Evolutionary conservation across 2,797 vertebrate genomes (phyloP).

Genomic region (Lagorchestes hirsutus): DNA sequence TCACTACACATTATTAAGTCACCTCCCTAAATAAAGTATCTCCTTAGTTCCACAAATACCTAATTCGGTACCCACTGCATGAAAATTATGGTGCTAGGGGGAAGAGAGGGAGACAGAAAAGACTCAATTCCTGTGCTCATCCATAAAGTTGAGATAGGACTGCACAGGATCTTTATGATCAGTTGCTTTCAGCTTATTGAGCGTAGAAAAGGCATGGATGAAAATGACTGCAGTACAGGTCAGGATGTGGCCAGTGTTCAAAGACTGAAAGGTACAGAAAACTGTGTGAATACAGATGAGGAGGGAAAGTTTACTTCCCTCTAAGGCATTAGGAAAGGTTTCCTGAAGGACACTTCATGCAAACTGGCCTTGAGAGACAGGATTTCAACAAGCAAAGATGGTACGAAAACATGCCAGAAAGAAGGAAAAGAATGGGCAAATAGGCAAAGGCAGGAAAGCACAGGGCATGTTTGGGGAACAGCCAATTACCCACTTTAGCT

Average conservation of each 20-base stretch:
- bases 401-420: neutral
- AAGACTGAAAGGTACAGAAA: neutral
- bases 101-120: neutral
- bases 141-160: neutral
- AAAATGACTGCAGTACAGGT: neutral
- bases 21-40: neutral
- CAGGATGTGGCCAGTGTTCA: neutral
- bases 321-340: neutral
- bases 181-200: neutral
- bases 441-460: neutral
- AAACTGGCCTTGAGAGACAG: neutral
- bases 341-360: neutral
- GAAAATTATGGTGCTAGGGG: neutral
- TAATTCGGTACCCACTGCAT: neutral
- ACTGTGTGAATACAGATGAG: neutral
- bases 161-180: neutral
- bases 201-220: neutral
- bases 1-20: neutral
- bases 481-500: neutral
- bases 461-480: neutral
- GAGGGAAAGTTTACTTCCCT: neutral
- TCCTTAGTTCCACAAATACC: neutral
- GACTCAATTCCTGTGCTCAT: neutral
- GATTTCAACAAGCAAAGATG: neutral
- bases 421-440: neutral